Conservation (phyloP, 2,113 vertebrate genomes). For the Melanerpes aurifrons region DNA sequence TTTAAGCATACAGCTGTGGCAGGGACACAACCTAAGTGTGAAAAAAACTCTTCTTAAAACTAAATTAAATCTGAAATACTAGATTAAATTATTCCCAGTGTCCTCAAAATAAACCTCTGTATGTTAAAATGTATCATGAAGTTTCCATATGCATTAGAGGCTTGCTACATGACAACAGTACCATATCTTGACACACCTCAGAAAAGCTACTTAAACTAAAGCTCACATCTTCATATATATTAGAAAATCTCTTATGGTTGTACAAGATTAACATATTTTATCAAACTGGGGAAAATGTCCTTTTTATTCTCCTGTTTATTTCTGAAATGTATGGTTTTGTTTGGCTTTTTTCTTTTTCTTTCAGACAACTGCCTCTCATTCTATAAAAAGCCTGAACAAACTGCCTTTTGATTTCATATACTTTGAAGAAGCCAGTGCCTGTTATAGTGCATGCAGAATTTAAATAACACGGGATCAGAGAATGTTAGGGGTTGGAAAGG, state of each 20-base stretch:
- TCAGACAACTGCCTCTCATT: neutral
- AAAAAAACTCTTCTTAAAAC: slow-evolving; percentile 47
- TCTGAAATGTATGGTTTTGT: neutral
- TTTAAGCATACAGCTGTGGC: slow-evolving; percentile 23
- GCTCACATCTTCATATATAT: neutral
- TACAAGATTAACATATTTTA: neutral
- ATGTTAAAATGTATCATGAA: slow-evolving; percentile 58
- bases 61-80: slow-evolving; percentile 71
- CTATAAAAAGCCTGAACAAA: neutral
- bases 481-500: too few relatives aligned
- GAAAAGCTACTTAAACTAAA: neutral
- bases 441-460: neutral
- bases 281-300: neutral
- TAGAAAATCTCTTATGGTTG: neutral
- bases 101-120: slow-evolving; percentile 52
- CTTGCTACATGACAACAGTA: neutral
- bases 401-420: neutral
- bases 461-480: neutral
- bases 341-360: neutral
- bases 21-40: slow-evolving; percentile 9
- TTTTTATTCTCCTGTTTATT: neutral
- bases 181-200: neutral
- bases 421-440: neutral
- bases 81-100: slow-evolving; percentile 60
- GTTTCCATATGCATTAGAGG: slow-evolving; percentile 40